Evolutionary conservation across 2,113 vertebrate genomes (phyloP), one percentile per base, ranked within the genome.

Genomic region (Epinephelus cyanopodus): DNA sequence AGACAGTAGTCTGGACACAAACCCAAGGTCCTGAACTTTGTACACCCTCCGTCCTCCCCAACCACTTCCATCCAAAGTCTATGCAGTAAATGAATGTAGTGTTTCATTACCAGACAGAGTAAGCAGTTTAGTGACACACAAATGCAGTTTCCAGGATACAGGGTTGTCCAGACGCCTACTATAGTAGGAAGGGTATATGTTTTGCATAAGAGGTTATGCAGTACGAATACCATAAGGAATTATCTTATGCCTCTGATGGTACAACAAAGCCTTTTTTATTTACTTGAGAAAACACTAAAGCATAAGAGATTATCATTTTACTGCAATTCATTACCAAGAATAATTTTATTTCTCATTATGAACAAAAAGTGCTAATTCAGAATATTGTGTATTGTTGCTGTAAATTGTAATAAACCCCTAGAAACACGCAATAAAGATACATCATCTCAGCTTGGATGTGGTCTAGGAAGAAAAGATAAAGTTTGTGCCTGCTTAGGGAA

Each of bases 401-500:
- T 37, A 70, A 82, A 71, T 58, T 82, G 42, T 65, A 74, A 70
- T 53, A 60, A 66, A 77, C 74, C 57, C 33, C 54, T 39, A 27
- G 76, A 84, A 48, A 77, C 42, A 61, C 37, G 57, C 29, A 66
- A 52, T 63, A 39, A 72, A 74, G 48, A 83, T 75, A 39, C 39
- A 73, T 71, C 57, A 61, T 77, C 65, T 66, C 53, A 61, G 62
- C 83, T 77, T 50, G 62, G 48, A 66, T 79, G 64, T 64, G 61
- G 48, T 73, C 56, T 47, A 33, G 58, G 21, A 82, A 54, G 75
- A 63, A 89, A 87, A 86, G 75, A 82, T 77, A 65, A 92, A 93
- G 72, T 88, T 92, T 87, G 58, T 74, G 77, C 60, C 48, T 85
- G 67, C 50, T 69, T 53, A 15, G 67, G 67, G 67, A 69, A 39